Conservation (phyloP, 2,113 vertebrate genomes). For the Brachyhypopomus gauderio region DNA sequence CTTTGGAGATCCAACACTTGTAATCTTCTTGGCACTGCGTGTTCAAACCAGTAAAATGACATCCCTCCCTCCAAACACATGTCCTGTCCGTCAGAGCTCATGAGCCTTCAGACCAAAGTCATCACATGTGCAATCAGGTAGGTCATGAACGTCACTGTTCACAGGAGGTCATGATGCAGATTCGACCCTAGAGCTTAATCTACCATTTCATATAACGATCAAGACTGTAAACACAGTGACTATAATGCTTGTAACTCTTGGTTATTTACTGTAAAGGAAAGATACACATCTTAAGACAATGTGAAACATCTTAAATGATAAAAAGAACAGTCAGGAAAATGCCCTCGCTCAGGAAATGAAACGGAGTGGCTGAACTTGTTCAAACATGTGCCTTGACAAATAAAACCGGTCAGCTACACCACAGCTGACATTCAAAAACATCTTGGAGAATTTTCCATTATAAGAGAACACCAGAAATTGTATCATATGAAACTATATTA, state of each 20-base stretch:
- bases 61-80: background rate
- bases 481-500: conserved; percentile 23
- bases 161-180: background rate
- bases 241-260: conserved; percentile 10
- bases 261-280: background rate
- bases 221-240: conserved; percentile 17
- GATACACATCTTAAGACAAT: conserved; percentile 6
- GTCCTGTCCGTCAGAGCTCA: background rate
- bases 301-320: background rate
- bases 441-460: background rate
- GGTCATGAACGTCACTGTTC: background rate
- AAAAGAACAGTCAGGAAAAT: conserved; percentile 5
- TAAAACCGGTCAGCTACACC: background rate
- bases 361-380: background rate
- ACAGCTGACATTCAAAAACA: conserved; percentile 20
- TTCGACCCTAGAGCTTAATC: background rate
- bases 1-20: conserved; percentile 25
- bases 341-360: background rate
- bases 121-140: background rate
- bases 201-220: background rate
- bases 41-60: conserved; percentile 1
- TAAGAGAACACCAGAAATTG: conserved; percentile 16
- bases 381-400: conserved; percentile 15
- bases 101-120: background rate
- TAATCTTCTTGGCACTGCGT: conserved; percentile 46